Evolutionary conservation across 2,113 vertebrate genomes (phyloP).

Genomic region (Ailurus styani): DNA sequence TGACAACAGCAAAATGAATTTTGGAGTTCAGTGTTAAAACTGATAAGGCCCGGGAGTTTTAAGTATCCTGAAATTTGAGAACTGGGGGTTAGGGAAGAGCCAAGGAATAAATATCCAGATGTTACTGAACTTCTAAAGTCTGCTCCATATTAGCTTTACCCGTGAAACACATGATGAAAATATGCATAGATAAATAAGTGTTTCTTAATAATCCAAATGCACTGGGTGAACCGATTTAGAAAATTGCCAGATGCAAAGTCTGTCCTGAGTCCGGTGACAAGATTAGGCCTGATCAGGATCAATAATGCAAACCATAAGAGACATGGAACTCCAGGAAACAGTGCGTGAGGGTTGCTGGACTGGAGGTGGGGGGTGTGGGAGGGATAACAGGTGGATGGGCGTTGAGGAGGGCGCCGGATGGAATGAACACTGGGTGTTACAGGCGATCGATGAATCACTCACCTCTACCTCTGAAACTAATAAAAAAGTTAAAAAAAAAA

Average conservation of each 20-base stretch:
- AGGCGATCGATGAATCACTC: neutral
- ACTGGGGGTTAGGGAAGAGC: neutral
- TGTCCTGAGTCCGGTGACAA: neutral
- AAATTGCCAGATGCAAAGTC: neutral
- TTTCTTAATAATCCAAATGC: neutral
- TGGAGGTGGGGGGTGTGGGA: too few species aligned
- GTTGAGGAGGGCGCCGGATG: neutral
- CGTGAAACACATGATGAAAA: neutral
- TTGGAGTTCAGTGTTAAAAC: neutral
- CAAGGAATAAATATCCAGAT: neutral
- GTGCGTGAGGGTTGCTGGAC: neutral
- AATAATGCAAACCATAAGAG: neutral
- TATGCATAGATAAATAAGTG: neutral
- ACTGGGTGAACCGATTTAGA: neutral
- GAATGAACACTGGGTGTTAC: neutral
- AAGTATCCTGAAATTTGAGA: neutral
- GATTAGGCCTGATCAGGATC: neutral
- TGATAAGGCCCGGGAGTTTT: neutral
- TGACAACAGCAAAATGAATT: neutral
- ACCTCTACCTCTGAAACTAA: neutral
- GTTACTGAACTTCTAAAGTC: neutral
- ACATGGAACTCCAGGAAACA: neutral
- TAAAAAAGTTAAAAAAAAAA: too few species aligned
- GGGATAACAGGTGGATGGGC: neutral
- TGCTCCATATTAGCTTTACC: neutral